phyloP scores from a whole-genome alignment of 1,140 invertebrate genomes.

The Ceratina calcarata region DNA sequence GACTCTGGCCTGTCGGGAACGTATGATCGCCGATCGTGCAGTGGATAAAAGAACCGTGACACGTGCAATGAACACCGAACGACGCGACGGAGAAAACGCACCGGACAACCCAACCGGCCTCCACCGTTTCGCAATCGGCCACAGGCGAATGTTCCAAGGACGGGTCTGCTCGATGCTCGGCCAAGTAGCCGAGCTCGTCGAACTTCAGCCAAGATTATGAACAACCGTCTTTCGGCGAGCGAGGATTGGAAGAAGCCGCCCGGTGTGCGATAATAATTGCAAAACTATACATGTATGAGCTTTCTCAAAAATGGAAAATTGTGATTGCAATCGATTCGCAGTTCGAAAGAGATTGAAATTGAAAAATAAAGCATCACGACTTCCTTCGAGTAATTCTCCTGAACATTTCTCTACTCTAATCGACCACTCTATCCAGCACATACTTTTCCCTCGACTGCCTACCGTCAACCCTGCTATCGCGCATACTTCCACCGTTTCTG shows the following conservation, averaged over 20 bases:
- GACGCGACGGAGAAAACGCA: background rate
- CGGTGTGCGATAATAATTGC: background rate
- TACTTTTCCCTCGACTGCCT: background rate
- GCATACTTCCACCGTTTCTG: background rate
- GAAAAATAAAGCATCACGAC: too few species aligned
- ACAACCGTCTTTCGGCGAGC: background rate
- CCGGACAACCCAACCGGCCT: constrained; percentile 23
- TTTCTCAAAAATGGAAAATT: too few species aligned
- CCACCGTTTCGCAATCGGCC: constrained; percentile 29
- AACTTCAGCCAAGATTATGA: constrained; percentile 18
- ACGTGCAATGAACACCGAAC: constrained; percentile 23
- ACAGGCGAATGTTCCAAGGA: constrained; percentile 23
- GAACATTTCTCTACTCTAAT: background rate
- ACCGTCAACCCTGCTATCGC: background rate
- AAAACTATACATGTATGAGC: too few species aligned
- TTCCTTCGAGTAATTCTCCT: background rate
- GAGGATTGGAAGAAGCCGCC: background rate
- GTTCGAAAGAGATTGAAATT: too few species aligned
- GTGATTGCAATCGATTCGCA: too few species aligned
- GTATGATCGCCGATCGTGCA: constrained; percentile 16
- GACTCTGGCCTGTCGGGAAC: background rate
- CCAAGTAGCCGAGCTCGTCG: constrained; percentile 4
- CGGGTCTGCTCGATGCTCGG: background rate
- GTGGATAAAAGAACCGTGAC: constrained; percentile 13
- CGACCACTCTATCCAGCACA: background rate